A percentile compares a stretch with the other conserved stretches of the same genome.
Evolutionary conservation across 2,113 vertebrate genomes (phyloP).

Genomic region (Silurus asotus): DNA sequence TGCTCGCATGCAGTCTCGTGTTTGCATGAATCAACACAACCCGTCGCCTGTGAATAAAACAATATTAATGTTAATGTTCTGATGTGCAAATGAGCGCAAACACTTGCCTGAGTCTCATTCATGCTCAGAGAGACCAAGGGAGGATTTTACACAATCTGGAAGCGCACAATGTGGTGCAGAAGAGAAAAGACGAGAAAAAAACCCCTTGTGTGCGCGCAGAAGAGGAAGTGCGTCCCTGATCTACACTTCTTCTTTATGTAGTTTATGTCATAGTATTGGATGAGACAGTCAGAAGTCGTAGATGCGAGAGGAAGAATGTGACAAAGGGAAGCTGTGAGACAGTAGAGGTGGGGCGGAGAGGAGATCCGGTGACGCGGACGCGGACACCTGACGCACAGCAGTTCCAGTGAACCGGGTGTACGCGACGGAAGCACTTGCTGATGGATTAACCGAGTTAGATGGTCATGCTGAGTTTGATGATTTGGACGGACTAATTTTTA

Average conservation of each 20-base stretch:
- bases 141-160: not conserved
- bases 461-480: not conserved
- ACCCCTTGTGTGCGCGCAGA: not conserved
- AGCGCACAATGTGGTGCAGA: not conserved
- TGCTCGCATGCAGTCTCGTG: not conserved
- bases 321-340: not conserved
- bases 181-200: not conserved
- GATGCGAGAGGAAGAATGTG: too few species aligned
- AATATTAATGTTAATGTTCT: not conserved
- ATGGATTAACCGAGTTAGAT: not conserved
- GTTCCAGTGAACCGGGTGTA: not conserved
- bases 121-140: not conserved
- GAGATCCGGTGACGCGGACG: constrained; percentile 22
- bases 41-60: not conserved
- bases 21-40: not conserved
- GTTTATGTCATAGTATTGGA: not conserved
- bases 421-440: not conserved
- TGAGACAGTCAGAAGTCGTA: not conserved
- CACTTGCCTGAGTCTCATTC: not conserved
- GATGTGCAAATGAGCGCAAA: not conserved
- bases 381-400: constrained; percentile 5
- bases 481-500: not conserved
- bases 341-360: constrained; percentile 3
- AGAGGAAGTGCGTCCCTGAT: not conserved
- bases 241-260: too few species aligned